Conservation (phyloP, 2,113 vertebrate genomes). For the Tetrao urogallus region DNA sequence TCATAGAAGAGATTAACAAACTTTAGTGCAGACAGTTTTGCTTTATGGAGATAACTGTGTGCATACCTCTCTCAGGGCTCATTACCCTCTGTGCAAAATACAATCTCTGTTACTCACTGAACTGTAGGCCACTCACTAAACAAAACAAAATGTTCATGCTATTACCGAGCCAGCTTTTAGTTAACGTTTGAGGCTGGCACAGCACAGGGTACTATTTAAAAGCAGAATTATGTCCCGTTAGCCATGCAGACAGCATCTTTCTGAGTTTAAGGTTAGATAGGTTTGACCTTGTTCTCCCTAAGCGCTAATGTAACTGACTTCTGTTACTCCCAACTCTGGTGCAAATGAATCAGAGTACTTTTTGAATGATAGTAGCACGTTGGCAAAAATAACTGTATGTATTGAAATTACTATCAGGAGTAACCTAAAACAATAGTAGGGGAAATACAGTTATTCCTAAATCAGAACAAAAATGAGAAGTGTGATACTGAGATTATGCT, state of each 20-base stretch:
- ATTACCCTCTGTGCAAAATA: neutral
- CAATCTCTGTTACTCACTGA: constrained; percentile 27
- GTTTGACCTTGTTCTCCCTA: neutral
- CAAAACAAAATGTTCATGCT: neutral
- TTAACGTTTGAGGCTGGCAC: neutral
- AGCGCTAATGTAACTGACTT: neutral
- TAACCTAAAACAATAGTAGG: neutral
- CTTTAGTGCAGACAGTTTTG: constrained; percentile 13
- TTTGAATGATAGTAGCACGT: neutral
- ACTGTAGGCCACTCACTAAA: neutral
- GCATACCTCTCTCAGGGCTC: constrained; percentile 14
- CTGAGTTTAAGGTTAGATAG: neutral
- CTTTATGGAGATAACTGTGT: constrained; percentile 3
- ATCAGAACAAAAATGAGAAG: neutral
- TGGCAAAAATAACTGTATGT: neutral
- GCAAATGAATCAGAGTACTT: neutral
- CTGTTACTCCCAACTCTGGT: neutral
- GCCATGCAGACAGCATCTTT: neutral
- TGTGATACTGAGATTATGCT: neutral
- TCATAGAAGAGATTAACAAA: constrained; percentile 31
- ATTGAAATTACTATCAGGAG: neutral
- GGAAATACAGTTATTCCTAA: neutral
- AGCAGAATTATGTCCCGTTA: neutral
- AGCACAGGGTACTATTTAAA: neutral
- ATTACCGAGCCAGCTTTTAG: neutral